Base-by-base conservation (phyloP, 2,888 invertebrate species). In the Buathra laborator region DNA sequence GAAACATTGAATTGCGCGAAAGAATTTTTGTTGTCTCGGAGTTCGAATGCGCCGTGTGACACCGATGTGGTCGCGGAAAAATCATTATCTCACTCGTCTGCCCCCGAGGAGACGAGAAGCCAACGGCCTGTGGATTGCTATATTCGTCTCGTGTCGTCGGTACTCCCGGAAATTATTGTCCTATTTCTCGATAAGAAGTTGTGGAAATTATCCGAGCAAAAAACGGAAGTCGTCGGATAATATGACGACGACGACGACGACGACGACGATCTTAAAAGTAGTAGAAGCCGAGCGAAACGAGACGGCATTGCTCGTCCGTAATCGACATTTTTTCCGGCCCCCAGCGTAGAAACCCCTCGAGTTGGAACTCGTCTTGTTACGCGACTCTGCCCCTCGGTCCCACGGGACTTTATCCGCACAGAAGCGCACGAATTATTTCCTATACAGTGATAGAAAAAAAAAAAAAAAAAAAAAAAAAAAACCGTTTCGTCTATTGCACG, bases 81-180 rank as follows among this genome's bases (percentile, higher is more conserved):
- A 83, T 79, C 68, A 74, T 79, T 79, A 83, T 56, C 67, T 78
- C 67, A 43, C 67, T 56, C 59, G 64, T 71, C 67, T 56, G 56
- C 4, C n/a, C n/a, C 77, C 7, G 14, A 12, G 67, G 37, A 71
- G 29, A 67, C 46, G 16, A 37, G 46, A 56, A 74, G 83, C 67
- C 77, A 78, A 83, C 59, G 72, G 77, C 82, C 82, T 83, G 72
- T 37, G 46, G 29, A 24, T 16, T 62, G 51, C 70, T n/a, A n/a
- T 44, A 37, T 48, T 24, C 67, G 59, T 64, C 64, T 74, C 62
- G 46, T 51, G 46, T 51, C 29, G 59, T 12, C 53, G 53, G 43
- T 43, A 12, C 44, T 46, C 51, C 70, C 79, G 83, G 83, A 83
- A 83, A 83, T 83, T 83, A 70, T 46, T 66, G 79, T 83, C 75